phyloP scores from a whole-genome alignment of 64 coral and sea anemone species.

The Stylophora pistillata region DNA sequence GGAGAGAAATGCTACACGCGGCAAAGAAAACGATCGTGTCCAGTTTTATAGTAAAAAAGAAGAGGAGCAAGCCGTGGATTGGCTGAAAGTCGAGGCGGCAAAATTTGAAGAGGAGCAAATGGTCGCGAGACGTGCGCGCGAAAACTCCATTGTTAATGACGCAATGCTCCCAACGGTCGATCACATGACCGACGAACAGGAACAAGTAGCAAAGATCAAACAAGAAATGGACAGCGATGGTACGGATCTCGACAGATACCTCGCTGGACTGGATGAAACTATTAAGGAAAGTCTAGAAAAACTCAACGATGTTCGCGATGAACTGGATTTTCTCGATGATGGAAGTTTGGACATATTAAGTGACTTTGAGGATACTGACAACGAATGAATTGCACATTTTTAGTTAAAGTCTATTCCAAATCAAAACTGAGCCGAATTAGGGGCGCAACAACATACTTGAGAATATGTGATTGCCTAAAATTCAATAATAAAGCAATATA shows the following conservation, averaged over 20 bases:
- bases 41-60: neutral
- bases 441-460: too few species aligned
- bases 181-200: constrained; percentile 66
- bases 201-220: constrained; percentile 69
- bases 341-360: constrained; percentile 51
- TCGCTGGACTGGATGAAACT: constrained; percentile 85
- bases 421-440: too few species aligned
- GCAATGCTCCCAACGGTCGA: constrained; percentile 68
- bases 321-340: constrained; percentile 77
- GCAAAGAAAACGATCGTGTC: neutral
- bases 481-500: too few species aligned
- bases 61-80: constrained; percentile 25
- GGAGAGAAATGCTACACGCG: neutral
- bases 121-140: neutral
- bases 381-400: too few species aligned
- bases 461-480: too few species aligned
- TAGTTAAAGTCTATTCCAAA: too few species aligned
- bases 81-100: constrained; percentile 43
- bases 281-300: constrained; percentile 90
- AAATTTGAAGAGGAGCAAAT: constrained; percentile 42
- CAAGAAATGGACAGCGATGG: constrained; percentile 77
- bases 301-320: constrained; percentile 78
- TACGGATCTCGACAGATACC: constrained; percentile 75
- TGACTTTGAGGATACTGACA: constrained; percentile 69
- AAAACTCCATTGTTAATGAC: constrained; percentile 72